phyloP scores from a whole-genome alignment of 2,888 invertebrate genomes.

The Melinopterus prodromus region DNA sequence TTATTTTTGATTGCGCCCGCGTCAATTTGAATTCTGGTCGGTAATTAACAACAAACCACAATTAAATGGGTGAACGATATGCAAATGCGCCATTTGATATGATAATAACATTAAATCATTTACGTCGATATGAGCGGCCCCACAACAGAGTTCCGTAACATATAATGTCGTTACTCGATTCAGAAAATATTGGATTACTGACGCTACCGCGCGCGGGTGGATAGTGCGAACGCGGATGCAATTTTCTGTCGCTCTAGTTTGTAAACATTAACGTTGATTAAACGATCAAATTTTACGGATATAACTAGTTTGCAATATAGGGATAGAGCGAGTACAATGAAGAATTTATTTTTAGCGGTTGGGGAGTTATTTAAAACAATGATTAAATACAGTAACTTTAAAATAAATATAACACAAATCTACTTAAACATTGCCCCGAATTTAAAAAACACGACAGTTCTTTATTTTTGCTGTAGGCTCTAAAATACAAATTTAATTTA shows the following conservation, averaged over 20 bases:
- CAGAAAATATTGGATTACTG: background rate
- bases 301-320: background rate
- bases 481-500: too few species aligned
- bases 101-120: constrained; percentile 12
- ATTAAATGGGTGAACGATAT: constrained; percentile 13
- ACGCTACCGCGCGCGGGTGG: background rate
- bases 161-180: background rate
- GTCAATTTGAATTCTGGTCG: constrained; percentile 7
- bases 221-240: background rate
- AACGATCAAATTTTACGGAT: constrained; percentile 4
- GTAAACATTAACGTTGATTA: constrained; percentile 4
- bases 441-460: too few species aligned
- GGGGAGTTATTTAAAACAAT: too few species aligned
- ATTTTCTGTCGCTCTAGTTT: background rate
- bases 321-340: background rate
- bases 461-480: too few species aligned
- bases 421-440: too few species aligned
- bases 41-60: constrained; percentile 21
- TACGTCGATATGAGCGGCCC: background rate
- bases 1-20: constrained; percentile 11
- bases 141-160: background rate
- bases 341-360: too few species aligned
- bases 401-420: too few species aligned
- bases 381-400: too few species aligned
- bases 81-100: constrained; percentile 11